phyloP scores from a whole-genome alignment of 2,113 vertebrate genomes.

The Bombycilla garrulus region DNA sequence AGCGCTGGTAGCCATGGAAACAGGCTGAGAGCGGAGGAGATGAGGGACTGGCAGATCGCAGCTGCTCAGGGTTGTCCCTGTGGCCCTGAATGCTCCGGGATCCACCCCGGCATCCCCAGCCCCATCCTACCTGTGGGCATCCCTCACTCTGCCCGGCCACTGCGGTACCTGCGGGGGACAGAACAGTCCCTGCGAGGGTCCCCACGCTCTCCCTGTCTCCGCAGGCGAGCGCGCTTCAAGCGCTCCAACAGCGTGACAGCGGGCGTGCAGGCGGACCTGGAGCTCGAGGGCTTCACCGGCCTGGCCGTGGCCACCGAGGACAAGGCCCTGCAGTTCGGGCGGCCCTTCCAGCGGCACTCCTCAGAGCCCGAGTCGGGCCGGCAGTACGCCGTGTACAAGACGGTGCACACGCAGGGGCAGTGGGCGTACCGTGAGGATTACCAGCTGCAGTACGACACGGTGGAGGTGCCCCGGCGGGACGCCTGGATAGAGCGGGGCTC shows the following conservation, averaged over 20 bases:
- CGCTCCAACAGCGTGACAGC: conserved; percentile 98
- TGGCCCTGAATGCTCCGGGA: not conserved
- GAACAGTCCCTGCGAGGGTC: not conserved
- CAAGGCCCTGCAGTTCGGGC: conserved; percentile 95
- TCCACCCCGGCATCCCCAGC: not conserved
- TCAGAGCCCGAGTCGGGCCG: conserved; percentile 89
- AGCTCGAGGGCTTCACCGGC: conserved; percentile 88
- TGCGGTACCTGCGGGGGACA: too few species aligned
- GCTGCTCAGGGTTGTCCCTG: not conserved
- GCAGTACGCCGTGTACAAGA: conserved; percentile 92
- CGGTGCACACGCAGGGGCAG: conserved; percentile 96
- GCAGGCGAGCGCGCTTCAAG: conserved; percentile 92
- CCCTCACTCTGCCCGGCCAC: not conserved
- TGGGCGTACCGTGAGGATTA: conserved; percentile 96
- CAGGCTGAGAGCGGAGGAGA: conserved; percentile 64
- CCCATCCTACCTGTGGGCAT: not conserved
- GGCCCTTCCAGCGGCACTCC: conserved; percentile 93
- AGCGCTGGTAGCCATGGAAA: conserved; percentile 73
- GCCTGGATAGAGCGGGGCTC: conserved; percentile 88
- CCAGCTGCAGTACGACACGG: conserved; percentile 86
- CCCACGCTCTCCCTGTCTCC: not conserved
- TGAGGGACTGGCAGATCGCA: not conserved
- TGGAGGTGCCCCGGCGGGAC: conserved; percentile 81
- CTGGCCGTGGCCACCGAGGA: conserved; percentile 90
- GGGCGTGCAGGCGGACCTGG: conserved; percentile 95